Conservation (phyloP, 2,888 invertebrate genomes). For the Macroteleia sp. region DNA sequence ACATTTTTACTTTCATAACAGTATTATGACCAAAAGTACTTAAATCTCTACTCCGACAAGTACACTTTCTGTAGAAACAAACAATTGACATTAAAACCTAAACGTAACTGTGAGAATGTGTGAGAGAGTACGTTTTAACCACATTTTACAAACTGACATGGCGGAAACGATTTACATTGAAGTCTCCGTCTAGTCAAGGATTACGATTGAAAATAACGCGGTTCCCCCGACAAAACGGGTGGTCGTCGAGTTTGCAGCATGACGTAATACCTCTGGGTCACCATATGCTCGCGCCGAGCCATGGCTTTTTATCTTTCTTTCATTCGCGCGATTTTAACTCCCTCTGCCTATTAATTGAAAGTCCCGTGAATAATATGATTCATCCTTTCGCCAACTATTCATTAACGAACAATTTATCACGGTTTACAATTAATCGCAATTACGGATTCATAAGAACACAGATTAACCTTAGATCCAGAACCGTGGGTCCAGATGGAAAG, state of each 20-base stretch:
- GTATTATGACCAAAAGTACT: too few species aligned
- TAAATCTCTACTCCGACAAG: too few species aligned
- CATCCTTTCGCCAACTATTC: constrained; percentile 40
- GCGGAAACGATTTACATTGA: constrained; percentile 37
- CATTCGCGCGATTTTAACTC: constrained; percentile 32
- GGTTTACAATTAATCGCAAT: constrained; percentile 46
- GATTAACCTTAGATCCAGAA: constrained; percentile 32
- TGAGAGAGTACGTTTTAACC: not conserved
- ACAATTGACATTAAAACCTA: too few species aligned
- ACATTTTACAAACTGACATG: constrained; percentile 37
- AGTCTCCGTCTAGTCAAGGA: constrained; percentile 39
- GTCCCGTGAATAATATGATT: constrained; percentile 48
- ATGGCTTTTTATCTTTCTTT: constrained; percentile 52
- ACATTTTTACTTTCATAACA: too few species aligned
- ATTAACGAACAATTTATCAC: constrained; percentile 55
- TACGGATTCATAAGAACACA: constrained; percentile 45
- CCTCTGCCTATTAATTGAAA: constrained; percentile 33
- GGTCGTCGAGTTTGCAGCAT: constrained; percentile 72
- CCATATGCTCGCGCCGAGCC: constrained; percentile 68
- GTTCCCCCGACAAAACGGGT: constrained; percentile 62
- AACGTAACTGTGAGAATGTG: not conserved
- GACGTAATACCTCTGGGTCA: constrained; percentile 71
- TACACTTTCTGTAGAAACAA: too few species aligned
- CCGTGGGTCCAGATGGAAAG: constrained; percentile 5
- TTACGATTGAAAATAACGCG: constrained; percentile 62